Base-by-base conservation (phyloP, 2,888 invertebrate species). In the Achlya flavicornis region DNA sequence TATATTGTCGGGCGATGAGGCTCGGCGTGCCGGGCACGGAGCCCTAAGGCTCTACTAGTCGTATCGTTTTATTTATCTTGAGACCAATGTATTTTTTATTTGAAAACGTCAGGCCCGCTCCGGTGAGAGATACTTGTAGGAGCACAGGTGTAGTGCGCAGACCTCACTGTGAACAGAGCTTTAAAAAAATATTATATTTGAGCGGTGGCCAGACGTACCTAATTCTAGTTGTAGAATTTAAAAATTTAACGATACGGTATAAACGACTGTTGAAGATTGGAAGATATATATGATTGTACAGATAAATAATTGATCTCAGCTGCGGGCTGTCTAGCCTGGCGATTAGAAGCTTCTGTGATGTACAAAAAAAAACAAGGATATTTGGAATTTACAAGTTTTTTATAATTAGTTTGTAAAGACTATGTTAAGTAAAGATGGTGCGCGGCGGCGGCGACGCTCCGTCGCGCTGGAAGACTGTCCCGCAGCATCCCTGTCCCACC, bases 321-420 rank as follows among this genome's bases (percentile, higher is more conserved):
- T 90, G 92, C 89, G 91, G 89, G 79, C 81, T 75, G 81, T 74
- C 80, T 79, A 78, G 81, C 80, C 83, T 69, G 78, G 73, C 75
- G 69, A 68, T 80, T 79, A 83, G 84, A 87, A 88, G 86, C 84
- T 90, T 90, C 92, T 93, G 93, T 93, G 92, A 94, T 94, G 93
- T 93, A 93, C 93, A 93, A 93, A 92, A 86, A 78, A 84, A 87
- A 89, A 84, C 82, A 85, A 90, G 89, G 88, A 93, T 93, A 92
- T 93, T 92, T 93, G 90, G 90, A 89, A 90, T 91, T 91, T 93
- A 93, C 92, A 93, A 92, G 91, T 91, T 92, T 93, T 92, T 93
- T 92, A 92, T 92, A 92, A 91, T 93, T 92, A 92, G 92, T 92
- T 91, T 88, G 89, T 91, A 92, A 89, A 88, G 87, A 89, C 88